Percentiles rank a stretch among this genome's conserved stretches.
These are phyloP conservation scores for Dusona sp. DNA, from an alignment of 2,888 invertebrate genomes.

Conservation along the genomic window DNA sequence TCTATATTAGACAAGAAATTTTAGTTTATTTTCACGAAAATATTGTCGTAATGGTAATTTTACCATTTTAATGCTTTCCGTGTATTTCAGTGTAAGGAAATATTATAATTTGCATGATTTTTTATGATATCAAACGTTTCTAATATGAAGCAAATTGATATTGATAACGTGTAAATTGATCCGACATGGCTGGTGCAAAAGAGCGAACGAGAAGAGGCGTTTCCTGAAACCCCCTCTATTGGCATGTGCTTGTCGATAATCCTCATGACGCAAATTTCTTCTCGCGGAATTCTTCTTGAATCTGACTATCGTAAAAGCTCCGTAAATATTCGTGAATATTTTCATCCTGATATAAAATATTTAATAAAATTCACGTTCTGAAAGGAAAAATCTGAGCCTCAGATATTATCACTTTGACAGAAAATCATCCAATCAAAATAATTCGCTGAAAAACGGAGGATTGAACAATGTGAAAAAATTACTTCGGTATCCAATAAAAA, in stretches of 20 bases:
- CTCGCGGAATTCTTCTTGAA: not conserved
- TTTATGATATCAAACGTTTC: not conserved
- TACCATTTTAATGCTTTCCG: too few relatives aligned
- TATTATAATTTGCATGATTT: not conserved
- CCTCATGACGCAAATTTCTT: not conserved
- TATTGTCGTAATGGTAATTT: too few relatives aligned
- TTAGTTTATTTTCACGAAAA: too few relatives aligned
- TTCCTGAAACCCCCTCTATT: not conserved
- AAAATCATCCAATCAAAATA: not conserved
- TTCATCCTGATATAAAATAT: not conserved
- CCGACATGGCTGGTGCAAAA: not conserved
- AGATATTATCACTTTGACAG: not conserved
- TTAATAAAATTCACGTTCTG: not conserved
- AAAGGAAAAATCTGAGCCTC: not conserved
- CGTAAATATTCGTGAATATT: not conserved
- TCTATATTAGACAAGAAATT: too few relatives aligned
- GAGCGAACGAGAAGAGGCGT: not conserved
- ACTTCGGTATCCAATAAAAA: not conserved
- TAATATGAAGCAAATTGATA: not conserved
- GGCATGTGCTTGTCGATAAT: constrained; percentile 36
- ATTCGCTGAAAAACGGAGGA: not conserved
- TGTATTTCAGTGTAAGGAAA: not conserved
- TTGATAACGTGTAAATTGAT: not conserved
- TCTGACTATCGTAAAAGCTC: not conserved
- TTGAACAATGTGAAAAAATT: not conserved